A percentile compares a stretch with the other conserved stretches of the same genome.
Evolutionary conservation across 1,140 invertebrate genomes (phyloP).

Genomic region (Epicauta chinensis): DNA sequence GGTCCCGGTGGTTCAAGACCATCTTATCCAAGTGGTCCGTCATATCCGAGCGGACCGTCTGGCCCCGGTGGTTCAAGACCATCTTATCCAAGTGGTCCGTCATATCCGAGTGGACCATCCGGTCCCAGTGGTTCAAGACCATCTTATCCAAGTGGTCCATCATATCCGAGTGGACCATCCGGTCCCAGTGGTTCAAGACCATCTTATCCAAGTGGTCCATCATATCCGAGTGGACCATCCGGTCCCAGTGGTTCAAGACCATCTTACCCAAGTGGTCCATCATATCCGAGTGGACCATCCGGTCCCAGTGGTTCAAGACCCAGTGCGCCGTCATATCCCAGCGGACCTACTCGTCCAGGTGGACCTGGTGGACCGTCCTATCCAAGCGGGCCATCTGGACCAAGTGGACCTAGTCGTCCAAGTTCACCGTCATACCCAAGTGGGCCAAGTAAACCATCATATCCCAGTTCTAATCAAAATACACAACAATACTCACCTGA

Average conservation of each 20-base stretch:
- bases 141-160: conserved; percentile 3
- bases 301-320: no score
- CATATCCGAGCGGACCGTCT: conserved; percentile 3
- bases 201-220: no score
- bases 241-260: conserved; percentile 3
- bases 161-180: background rate
- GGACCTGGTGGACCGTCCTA: background rate
- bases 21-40: conserved; percentile 4
- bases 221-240: conserved; percentile 10
- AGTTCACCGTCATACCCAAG: conserved; percentile 1
- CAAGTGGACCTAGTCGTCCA: no score
- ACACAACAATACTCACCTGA: conserved; percentile 36
- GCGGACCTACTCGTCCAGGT: background rate
- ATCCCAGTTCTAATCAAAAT: conserved; percentile 9
- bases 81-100: conserved; percentile 3
- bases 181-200: no score
- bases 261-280: background rate
- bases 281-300: no score
- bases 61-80: conserved; percentile 4
- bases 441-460: background rate
- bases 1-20: no score
- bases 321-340: no score
- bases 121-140: conserved; percentile 3
- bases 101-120: conserved; percentile 21
- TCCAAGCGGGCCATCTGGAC: no score